Conservation (phyloP, 2,888 invertebrate species). For the Notodromas monacha region DNA sequence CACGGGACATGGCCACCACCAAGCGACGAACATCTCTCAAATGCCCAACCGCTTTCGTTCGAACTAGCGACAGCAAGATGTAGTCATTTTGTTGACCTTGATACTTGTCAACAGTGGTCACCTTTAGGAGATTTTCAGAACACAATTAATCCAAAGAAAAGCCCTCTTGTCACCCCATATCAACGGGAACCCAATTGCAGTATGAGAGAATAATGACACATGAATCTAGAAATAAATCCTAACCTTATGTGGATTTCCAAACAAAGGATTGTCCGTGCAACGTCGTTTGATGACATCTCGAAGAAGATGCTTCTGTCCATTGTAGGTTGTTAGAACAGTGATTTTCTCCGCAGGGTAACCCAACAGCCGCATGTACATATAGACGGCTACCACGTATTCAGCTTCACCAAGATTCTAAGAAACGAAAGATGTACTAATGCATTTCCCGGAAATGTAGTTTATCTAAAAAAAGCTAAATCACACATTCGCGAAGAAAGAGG, state of each 20-base stretch:
- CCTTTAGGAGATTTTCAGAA: too few species aligned
- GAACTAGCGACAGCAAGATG: constrained; percentile 72
- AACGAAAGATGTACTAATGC: constrained; percentile 5
- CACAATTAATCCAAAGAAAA: too few species aligned
- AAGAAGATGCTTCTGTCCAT: constrained; percentile 90
- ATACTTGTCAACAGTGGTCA: constrained; percentile 79
- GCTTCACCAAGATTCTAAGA: constrained; percentile 26
- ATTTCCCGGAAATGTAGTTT: constrained; percentile 6
- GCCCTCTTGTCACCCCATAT: too few species aligned
- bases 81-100: constrained; percentile 99
- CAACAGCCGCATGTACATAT: constrained; percentile 87
- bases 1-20: constrained; percentile 90
- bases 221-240: constrained; percentile 7
- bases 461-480: constrained; percentile 1
- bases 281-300: constrained; percentile 65
- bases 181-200: too few species aligned
- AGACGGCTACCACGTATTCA: constrained; percentile 77
- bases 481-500: too few species aligned
- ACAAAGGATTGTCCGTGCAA: constrained; percentile 73
- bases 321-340: constrained; percentile 90
- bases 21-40: constrained; percentile 76
- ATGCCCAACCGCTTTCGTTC: constrained; percentile 90
- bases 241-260: constrained; percentile 66
- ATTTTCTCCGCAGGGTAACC: constrained; percentile 91
- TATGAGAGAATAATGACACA: constrained; percentile 1